These are phyloP conservation scores for Astropecten irregularis DNA, from an alignment of 53 echinoderm and acorn worm species.

Conservation along the genomic window DNA sequence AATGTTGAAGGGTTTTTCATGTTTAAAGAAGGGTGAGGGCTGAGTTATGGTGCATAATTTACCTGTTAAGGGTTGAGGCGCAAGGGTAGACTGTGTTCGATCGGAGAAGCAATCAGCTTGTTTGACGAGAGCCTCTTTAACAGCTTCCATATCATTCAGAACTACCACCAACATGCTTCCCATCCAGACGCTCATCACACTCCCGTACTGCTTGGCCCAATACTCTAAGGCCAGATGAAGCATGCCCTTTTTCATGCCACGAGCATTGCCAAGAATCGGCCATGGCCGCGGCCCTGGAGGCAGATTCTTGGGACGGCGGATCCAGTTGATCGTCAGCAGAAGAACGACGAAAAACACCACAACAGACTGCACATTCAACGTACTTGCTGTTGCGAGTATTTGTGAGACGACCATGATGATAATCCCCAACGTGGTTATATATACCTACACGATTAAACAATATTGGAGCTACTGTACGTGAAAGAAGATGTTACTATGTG, in stretches of 20 bases:
- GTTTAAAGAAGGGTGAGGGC: no score
- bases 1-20: no score
- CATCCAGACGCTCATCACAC: neutral
- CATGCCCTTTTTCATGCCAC: neutral
- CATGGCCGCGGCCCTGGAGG: conserved; percentile 19
- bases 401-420: neutral
- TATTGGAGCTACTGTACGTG: no score
- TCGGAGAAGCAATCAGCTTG: conserved; percentile 54
- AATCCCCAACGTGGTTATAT: no score
- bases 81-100: no score
- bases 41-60: no score
- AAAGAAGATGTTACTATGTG: no score
- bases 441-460: no score
- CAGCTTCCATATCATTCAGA: conserved; percentile 20
- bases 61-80: no score
- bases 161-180: conserved; percentile 27
- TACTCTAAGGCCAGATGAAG: neutral
- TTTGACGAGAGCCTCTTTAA: conserved; percentile 51
- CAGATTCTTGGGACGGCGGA: conserved; percentile 7
- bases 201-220: conserved; percentile 25
- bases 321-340: conserved; percentile 13
- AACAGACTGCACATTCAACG: neutral
- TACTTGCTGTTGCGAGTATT: neutral
- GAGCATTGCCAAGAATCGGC: conserved; percentile 3
- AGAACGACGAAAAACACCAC: neutral